These are phyloP conservation scores for Temnothorax longispinosus DNA, from an alignment of 1,140 invertebrate species.

Conservation along the genomic window DNA sequence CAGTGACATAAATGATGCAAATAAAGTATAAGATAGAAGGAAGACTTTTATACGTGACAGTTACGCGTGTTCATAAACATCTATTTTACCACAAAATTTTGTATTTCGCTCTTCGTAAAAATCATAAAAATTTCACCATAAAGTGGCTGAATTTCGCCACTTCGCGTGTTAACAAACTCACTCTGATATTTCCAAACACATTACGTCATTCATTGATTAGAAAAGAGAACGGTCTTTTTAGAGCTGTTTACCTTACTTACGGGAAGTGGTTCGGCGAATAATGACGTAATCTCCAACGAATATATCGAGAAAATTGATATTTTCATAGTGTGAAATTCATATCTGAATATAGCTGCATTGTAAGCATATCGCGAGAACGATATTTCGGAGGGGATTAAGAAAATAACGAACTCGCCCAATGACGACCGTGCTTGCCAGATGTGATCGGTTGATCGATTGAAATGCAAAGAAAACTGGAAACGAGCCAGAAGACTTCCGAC, in stretches of 20 bases:
- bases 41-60: not conserved
- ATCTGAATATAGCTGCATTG: conserved; percentile 22
- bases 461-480: conserved; percentile 24
- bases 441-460: conserved; percentile 36
- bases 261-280: not conserved
- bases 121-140: not conserved
- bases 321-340: conserved; percentile 2
- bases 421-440: conserved; percentile 34
- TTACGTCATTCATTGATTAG: conserved; percentile 17
- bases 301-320: conserved; percentile 31
- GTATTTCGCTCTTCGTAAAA: not conserved
- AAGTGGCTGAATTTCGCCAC: not conserved
- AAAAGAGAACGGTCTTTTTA: not conserved
- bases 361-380: conserved; percentile 31
- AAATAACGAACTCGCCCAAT: conserved; percentile 46
- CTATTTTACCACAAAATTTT: conserved; percentile 5
- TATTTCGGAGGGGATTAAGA: conserved; percentile 30
- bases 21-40: not conserved
- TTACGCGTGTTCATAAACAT: not conserved
- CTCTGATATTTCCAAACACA: not conserved
- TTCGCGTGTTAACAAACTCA: not conserved
- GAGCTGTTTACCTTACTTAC: not conserved
- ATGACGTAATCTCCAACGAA: conserved; percentile 10
- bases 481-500: conserved; percentile 31
- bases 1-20: conserved; percentile 7